Base-by-base conservation (phyloP, 2,797 vertebrate species). In the Mus caroli region DNA sequence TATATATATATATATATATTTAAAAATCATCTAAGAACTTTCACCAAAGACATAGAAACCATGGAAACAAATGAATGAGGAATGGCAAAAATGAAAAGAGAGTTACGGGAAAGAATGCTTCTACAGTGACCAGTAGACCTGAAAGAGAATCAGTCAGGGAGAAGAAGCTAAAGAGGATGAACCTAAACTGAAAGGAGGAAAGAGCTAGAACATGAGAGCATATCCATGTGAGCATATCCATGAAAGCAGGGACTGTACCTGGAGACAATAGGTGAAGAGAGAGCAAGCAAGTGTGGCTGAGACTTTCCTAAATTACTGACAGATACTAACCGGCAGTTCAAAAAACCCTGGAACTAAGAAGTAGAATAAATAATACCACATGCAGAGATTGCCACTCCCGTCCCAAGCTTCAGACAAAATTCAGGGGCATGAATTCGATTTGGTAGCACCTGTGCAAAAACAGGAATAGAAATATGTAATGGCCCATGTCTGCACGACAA, bases 351-450 rank as follows among this genome's bases (percentile, higher is more conserved):
- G 28, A 20, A 62, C 5, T 54, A n/a, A 31, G 14, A 67, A 80
- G 17, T 24, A 62, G 40, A 31, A 43, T 58, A 12, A 78, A 78
- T 37, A 40, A 37, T 11, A 71, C 15, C 52, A 62, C 11, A 12
- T 34, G 9, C 15, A 77, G 11, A 90, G 52, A 40, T 43, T 31
- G 11, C 19, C 12, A 31, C 24, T 31, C 40, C 31, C 4, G 56
- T 31, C 40, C 31, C 4, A 64, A 28, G 43, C 50, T 26, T 31
- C 50, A 60, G 88, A 26, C n/a, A 60, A 89, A 37, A 24, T 2
- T 10, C 1, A 40, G 34, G n/a, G 7, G 2, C 8, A 11, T 31
- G 4, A 52, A 17, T 9, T 58, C 0, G 3, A 22, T 60, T n/a
- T 15, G 19, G 40, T 28, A 83, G 7, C 8, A 52, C 3, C n/a